Evolutionary conservation across 2,888 invertebrate genomes (phyloP), one percentile per base, ranked within the genome.

Genomic region (Willowsia nigromaculata): DNA sequence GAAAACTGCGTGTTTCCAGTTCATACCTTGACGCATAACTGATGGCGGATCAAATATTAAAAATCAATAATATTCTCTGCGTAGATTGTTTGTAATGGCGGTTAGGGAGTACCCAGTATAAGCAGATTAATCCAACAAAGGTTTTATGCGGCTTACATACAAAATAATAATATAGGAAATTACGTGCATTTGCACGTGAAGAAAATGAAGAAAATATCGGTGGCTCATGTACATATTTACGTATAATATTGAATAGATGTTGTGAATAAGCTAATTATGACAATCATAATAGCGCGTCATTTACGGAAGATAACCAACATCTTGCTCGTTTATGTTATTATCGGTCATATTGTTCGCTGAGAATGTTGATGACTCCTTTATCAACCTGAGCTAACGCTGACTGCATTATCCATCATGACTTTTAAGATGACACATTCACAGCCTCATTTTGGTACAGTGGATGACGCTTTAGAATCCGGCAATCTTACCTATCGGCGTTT

Each of bases 231-330:
- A n/a, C n/a, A n/a, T n/a, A n/a, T n/a, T n/a, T n/a, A n/a, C 11
- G 15, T 18, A 18, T 1, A 27, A n/a, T 33, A 30, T 13, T 27
- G 25, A 40, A 9, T 76, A 9, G 30, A 15, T 62, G 27, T 80
- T 74, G 9, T 56, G 53, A 82, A 82, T 82, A 65, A 43, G 27
- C 82, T 82, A 82, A 82, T 82, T 82, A 82, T 82, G 65, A 82
- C 82, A 47, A 40, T 13, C 4, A 65, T 62, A 82, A 65, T 62
- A 82, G 53, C 53, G 9, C 43, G 43, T 82, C 82, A 82, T 65
- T 82, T 82, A 82, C 43, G 43, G 43, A 65, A 82, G 82, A 82
- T 82, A 82, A 82, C 82, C 82, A 11, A 30, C 43, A 40, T 25
- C 27, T 50, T 50, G 30, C 37, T 68, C 40, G 15, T 15, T 11